Evolutionary conservation across 2,888 invertebrate species (phyloP).

Genomic region (Cryptophagus acutangulus): DNA sequence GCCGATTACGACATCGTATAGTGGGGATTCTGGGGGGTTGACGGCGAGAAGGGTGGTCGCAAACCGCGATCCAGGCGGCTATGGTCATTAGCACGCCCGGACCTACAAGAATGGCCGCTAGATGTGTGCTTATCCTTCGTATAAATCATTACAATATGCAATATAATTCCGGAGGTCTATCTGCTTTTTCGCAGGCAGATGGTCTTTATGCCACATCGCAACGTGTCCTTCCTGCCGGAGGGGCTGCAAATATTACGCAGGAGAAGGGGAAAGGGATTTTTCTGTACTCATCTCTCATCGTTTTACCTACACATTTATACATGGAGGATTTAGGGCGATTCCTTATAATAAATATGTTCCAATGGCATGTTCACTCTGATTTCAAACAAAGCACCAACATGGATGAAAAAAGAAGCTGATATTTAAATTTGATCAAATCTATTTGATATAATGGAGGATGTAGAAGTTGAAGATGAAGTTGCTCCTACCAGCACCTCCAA

Average conservation of each 20-base stretch:
- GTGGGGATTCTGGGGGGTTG: not conserved
- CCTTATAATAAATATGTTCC: too few relatives aligned
- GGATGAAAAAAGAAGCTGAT: too few relatives aligned
- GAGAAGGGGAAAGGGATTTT: not conserved
- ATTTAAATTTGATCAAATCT: too few relatives aligned
- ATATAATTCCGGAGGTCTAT: conserved; percentile 51
- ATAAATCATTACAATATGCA: conserved; percentile 52
- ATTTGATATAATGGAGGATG: too few relatives aligned
- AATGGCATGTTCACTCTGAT: too few relatives aligned
- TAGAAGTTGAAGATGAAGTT: too few relatives aligned
- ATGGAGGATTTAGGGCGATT: too few relatives aligned
- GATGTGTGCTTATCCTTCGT: conserved; percentile 50
- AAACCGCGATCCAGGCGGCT: conserved; percentile 48
- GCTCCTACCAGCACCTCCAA: too few relatives aligned
- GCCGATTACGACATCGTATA: conserved; percentile 38
- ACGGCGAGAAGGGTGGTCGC: conserved; percentile 26
- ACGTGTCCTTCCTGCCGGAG: conserved; percentile 19
- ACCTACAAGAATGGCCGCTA: conserved; percentile 49
- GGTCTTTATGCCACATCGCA: conserved; percentile 43
- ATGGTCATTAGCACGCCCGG: conserved; percentile 51
- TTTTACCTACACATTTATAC: not conserved
- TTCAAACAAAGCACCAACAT: not conserved
- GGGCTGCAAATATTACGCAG: not conserved
- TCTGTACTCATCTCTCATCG: not conserved
- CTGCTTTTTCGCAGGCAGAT: conserved; percentile 50